Conservation (phyloP, 37 sponge, comb jelly and placozoan species). For the Hexactinellida sp. region DNA sequence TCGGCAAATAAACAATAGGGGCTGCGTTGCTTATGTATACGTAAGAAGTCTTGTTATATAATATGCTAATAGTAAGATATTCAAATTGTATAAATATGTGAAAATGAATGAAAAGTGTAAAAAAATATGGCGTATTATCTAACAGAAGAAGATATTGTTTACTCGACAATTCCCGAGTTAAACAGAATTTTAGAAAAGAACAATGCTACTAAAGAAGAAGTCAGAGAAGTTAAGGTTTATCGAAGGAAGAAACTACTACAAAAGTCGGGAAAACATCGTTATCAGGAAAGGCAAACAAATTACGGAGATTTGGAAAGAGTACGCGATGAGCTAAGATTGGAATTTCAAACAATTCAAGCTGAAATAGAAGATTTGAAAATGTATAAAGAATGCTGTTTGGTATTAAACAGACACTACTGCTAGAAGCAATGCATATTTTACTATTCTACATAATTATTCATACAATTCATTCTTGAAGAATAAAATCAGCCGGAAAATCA, state of each 20-base stretch:
- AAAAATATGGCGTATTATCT: not conserved
- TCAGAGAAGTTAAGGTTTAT: not conserved
- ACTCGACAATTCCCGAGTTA: not conserved
- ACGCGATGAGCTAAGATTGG: not conserved
- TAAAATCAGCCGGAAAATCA: too few species aligned
- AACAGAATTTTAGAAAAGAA: slow-evolving; percentile 7
- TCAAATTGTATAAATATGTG: not conserved
- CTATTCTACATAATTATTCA: too few species aligned
- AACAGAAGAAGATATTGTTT: not conserved
- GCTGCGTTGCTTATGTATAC: too few species aligned
- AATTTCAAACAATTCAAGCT: slow-evolving; percentile 12
- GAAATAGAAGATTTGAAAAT: slow-evolving; percentile 11
- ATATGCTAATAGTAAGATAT: not conserved
- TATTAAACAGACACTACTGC: not conserved
- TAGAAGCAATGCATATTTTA: too few species aligned
- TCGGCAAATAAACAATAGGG: too few species aligned
- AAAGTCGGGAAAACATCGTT: not conserved
- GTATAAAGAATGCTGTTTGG: not conserved
- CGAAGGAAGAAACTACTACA: not conserved
- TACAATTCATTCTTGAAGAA: too few species aligned
- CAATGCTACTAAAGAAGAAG: not conserved
- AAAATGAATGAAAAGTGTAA: not conserved
- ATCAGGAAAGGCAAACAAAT: not conserved
- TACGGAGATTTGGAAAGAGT: not conserved
- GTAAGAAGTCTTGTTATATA: too few species aligned